Base-by-base conservation (phyloP, 37 sponge, comb jelly and placozoan genomes). In the Bolinopsis microptera region DNA sequence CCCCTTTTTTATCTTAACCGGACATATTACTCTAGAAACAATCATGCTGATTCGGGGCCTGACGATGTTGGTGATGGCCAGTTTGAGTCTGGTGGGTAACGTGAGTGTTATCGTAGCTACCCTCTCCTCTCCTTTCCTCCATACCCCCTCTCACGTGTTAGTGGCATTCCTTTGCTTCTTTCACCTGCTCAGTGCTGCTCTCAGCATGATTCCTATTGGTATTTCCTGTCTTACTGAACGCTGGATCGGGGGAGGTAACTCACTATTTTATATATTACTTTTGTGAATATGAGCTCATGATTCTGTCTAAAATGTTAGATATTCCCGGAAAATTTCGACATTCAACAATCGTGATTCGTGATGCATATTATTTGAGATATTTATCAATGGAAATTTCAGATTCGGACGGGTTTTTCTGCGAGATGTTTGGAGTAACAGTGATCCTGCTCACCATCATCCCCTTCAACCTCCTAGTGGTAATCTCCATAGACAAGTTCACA, bases 161-260 rank as follows among this genome's bases (percentile, higher is more conserved):
- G 82, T 80, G 82, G 82, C 82, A 9, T 31, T 80, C 38, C 82
- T 80, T 22, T 80, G 82, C 37, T 80, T 80, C 82, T 80, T 80
- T 37, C 82, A 80, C 37, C 82, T 80, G 21, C 82, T 80, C 38
- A 80, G 38, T 35, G 38, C 82, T 30, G 35, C 23, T 21, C 35
- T 80, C 35, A 80, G 82, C 82, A 80, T 80, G 82, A 22, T 80
- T 8, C 82, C 82, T 30, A 80, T 80, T 22, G 82, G 82, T 8
- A 8, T 80, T 13, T 30, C 37, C 82, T 80, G 82, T 37, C 82
- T 80, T 27, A 80, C 82, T 35, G 82, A 34, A 37, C 35, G 30
- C 23, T 80, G 82, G 82, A 80, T 80, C 3, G 82, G 36, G 2
- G 82, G 82, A 80, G 82, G 82, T 80, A 8, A 80, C 13, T 48